Percentiles rank a stretch among this genome's conserved stretches.
phyloP scores from a whole-genome alignment of 1,140 invertebrate genomes.

The Zaprionus africanus region DNA sequence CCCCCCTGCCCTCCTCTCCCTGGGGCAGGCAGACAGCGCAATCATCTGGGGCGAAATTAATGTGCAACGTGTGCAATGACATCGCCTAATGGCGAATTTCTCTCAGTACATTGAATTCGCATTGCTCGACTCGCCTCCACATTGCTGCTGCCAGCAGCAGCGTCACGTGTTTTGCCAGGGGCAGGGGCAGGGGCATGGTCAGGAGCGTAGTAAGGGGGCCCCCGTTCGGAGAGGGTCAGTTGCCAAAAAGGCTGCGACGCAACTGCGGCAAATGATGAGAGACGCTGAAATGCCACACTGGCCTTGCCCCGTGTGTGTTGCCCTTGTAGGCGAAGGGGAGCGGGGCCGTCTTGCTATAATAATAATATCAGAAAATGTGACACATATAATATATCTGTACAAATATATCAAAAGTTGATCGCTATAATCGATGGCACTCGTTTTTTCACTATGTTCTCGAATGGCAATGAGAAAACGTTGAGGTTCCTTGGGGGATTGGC shows the following conservation, averaged over 20 bases:
- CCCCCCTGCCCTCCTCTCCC: neutral
- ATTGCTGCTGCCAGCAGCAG: conserved; percentile 4
- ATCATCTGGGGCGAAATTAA: conserved; percentile 43
- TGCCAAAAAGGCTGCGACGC: conserved; percentile 30
- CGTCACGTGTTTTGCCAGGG: neutral
- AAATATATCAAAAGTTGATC: neutral
- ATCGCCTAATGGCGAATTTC: conserved; percentile 42
- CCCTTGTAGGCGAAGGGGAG: neutral
- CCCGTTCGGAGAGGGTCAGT: neutral
- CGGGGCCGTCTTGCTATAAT: neutral
- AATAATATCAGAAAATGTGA: conserved; percentile 1
- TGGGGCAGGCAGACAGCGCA: conserved; percentile 16
- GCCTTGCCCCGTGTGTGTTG: conserved; percentile 2
- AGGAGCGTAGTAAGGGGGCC: neutral
- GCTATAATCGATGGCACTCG: too few relatives aligned
- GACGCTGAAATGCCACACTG: conserved; percentile 13
- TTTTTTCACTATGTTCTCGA: neutral
- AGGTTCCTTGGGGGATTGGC: neutral
- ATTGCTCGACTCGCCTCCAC: conserved; percentile 1
- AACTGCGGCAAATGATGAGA: conserved; percentile 16
- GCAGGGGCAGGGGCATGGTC: neutral
- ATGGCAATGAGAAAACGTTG: neutral
- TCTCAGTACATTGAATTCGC: conserved; percentile 41
- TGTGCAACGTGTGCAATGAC: conserved; percentile 54
- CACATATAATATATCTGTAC: neutral